Percentiles rank a stretch among this genome's conserved stretches.
Evolutionary conservation across 1,140 invertebrate genomes (phyloP).

Genomic region (Aricia agestis): DNA sequence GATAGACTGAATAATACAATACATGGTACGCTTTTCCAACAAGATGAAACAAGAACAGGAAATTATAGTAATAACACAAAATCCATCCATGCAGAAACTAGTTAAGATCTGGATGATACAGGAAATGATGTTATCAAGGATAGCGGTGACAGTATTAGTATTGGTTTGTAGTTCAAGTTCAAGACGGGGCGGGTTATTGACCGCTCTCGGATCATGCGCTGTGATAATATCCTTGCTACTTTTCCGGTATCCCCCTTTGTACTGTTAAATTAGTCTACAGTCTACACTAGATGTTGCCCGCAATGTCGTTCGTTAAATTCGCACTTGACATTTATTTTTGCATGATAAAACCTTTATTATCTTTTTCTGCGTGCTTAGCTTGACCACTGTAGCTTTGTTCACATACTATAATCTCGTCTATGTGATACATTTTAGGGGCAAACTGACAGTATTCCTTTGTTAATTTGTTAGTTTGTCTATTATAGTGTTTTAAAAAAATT

Average conservation of each 20-base stretch:
- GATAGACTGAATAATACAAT: too few species aligned
- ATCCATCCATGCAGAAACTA: background rate
- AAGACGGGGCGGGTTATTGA: conserved; percentile 62
- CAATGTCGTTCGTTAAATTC: background rate
- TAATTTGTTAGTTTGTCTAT: background rate
- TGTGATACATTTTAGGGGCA: background rate
- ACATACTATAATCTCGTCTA: too few species aligned
- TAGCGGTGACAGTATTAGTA: background rate
- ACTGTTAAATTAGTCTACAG: background rate
- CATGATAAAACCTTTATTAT: background rate
- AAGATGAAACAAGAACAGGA: background rate
- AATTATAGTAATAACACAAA: background rate
- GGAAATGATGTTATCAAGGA: conserved; percentile 30
- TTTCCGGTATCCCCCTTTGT: conserved; percentile 2
- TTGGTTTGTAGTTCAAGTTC: conserved; percentile 63
- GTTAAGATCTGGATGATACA: background rate
- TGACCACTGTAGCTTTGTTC: background rate
- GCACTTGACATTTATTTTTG: background rate
- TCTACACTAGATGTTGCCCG: background rate
- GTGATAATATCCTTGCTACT: conserved; percentile 19
- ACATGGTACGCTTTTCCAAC: too few species aligned
- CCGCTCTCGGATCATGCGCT: conserved; percentile 60
- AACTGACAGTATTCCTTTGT: background rate
- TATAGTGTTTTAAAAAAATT: background rate
- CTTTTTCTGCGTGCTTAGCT: background rate